Evolutionary conservation across 2,113 vertebrate genomes (phyloP).

Genomic region (Pitta sordida): DNA sequence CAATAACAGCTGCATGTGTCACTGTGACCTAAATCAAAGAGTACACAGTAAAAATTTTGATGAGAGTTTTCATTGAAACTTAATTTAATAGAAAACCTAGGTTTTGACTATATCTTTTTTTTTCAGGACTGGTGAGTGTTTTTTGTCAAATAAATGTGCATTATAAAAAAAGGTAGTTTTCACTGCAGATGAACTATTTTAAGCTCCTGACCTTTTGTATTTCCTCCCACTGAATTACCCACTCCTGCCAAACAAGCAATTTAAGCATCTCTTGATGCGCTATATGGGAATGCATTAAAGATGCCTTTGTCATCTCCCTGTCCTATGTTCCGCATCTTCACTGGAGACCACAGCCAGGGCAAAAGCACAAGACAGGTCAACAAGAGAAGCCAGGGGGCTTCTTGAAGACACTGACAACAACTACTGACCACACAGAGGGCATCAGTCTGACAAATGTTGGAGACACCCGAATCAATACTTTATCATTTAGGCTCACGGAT

Average conservation of each 20-base stretch:
- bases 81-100: neutral
- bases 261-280: neutral
- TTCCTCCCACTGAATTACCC: neutral
- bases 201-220: neutral
- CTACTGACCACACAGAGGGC: neutral
- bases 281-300: neutral
- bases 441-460: neutral
- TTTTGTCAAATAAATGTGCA: neutral
- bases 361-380: neutral
- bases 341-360: neutral
- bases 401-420: neutral
- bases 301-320: neutral
- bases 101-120: neutral
- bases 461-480: neutral
- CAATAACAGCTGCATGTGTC: neutral
- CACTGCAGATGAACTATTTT: neutral
- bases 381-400: neutral
- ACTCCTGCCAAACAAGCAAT: neutral
- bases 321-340: fast-evolving
- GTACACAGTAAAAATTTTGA: neutral
- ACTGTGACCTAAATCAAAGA: neutral
- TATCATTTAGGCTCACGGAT: neutral
- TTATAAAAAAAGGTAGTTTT: neutral
- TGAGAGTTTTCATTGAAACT: neutral
- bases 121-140: neutral